Percentiles rank a stretch among this genome's conserved stretches.
phyloP scores from a whole-genome alignment of 2,888 invertebrate genomes.

The Drosophila koepferae region DNA sequence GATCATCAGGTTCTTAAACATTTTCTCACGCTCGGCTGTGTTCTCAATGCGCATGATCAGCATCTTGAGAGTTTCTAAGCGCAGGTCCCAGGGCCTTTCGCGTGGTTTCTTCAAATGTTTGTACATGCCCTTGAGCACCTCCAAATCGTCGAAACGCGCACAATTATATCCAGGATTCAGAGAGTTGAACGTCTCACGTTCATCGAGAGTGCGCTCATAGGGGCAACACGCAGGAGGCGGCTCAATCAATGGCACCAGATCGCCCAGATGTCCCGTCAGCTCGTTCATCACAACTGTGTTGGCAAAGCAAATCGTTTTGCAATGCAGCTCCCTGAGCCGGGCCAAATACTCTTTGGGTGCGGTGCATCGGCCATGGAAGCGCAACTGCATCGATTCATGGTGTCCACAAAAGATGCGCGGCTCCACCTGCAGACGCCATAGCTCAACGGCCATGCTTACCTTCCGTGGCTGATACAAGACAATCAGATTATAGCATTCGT shows the following conservation, averaged over 20 bases:
- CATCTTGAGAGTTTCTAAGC: conserved; percentile 50
- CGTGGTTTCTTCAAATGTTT: conserved; percentile 63
- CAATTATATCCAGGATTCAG: conserved; percentile 66
- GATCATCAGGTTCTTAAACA: conserved; percentile 38
- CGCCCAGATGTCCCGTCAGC: conserved; percentile 48
- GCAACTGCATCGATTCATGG: conserved; percentile 62
- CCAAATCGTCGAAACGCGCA: conserved; percentile 64
- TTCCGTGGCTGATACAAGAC: conserved; percentile 77
- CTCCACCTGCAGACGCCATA: conserved; percentile 74
- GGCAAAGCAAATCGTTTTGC: conserved; percentile 49
- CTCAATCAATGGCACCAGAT: conserved; percentile 51
- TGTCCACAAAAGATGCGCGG: conserved; percentile 70
- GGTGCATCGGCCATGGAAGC: conserved; percentile 68
- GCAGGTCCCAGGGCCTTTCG: conserved; percentile 62
- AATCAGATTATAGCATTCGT: conserved; percentile 55
- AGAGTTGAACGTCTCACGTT: conserved; percentile 64
- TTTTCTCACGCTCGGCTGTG: conserved; percentile 29
- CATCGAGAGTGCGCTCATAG: conserved; percentile 58
- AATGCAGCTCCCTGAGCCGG: conserved; percentile 55
- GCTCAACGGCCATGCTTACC: conserved; percentile 64
- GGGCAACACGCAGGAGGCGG: conserved; percentile 60
- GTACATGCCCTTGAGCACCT: conserved; percentile 56
- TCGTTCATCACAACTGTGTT: conserved; percentile 33
- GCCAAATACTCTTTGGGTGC: conserved; percentile 65
- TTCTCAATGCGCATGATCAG: conserved; percentile 53